These are phyloP conservation scores for Phrynocephalus vlangalii DNA, from an alignment of 2,797 vertebrate species.

Conservation along the genomic window DNA sequence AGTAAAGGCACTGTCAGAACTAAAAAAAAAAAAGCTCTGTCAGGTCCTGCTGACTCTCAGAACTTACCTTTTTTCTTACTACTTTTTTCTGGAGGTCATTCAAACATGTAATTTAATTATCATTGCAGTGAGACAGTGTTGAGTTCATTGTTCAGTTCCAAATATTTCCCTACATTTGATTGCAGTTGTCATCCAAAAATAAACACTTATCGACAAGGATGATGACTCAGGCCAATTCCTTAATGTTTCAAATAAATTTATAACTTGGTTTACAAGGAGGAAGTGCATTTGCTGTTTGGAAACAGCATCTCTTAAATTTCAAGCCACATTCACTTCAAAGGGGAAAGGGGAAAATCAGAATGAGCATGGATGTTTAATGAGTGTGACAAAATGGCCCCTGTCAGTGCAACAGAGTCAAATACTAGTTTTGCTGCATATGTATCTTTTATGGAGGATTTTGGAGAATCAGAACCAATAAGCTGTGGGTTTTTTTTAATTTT, in stretches of 20 bases:
- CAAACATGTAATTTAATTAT: constrained; percentile 15
- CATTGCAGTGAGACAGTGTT: not conserved
- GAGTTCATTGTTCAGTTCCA: not conserved
- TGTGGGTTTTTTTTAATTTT: not conserved
- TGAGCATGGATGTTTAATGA: not conserved
- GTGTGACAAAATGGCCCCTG: not conserved
- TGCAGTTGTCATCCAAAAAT: not conserved
- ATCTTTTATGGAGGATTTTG: not conserved
- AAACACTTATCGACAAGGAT: not conserved
- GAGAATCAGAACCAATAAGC: not conserved
- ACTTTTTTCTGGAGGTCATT: constrained; percentile 3
- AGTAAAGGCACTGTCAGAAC: not conserved
- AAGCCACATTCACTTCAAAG: not conserved
- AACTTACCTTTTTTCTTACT: not conserved
- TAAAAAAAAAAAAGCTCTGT: not conserved
- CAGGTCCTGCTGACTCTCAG: not conserved
- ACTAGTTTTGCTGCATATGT: not conserved
- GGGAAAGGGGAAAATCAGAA: not conserved
- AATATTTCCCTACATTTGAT: not conserved
- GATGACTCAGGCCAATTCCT: not conserved
- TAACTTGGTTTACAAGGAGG: not conserved
- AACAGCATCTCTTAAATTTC: not conserved
- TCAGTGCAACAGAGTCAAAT: not conserved
- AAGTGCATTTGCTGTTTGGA: too few species aligned
- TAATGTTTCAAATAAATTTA: constrained; percentile 12